phyloP scores from a whole-genome alignment of 35 echinoderm and acorn worm species.

The Ophiothrix spiculata region DNA sequence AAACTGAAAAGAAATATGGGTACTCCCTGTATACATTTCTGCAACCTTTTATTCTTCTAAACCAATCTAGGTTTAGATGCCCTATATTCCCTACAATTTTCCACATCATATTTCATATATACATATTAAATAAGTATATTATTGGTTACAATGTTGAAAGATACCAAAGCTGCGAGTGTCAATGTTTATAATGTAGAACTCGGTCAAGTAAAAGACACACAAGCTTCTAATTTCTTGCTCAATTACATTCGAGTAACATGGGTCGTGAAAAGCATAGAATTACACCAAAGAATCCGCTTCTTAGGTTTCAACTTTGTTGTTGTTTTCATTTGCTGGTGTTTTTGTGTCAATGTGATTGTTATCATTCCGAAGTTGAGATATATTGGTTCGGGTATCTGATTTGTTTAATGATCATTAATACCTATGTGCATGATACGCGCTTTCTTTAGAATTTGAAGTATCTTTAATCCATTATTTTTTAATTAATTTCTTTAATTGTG shows the following conservation, averaged over 20 bases:
- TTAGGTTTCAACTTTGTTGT: too few species aligned
- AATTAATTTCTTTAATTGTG: too few species aligned
- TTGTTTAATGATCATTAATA: too few species aligned
- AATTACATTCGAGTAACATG: not conserved
- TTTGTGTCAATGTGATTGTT: not conserved
- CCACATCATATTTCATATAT: not conserved
- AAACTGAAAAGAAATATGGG: not conserved
- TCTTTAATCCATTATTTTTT: too few species aligned
- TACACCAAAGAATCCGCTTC: not conserved
- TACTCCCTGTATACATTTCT: not conserved
- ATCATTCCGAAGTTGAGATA: not conserved
- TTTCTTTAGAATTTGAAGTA: too few species aligned
- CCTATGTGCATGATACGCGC: too few species aligned
- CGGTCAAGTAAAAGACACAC: not conserved
- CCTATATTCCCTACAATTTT: not conserved
- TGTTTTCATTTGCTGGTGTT: not conserved
- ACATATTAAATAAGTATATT: too few species aligned
- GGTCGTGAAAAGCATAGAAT: conserved; percentile 3
- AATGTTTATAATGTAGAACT: not conserved
- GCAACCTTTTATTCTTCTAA: not conserved
- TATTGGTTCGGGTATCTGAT: too few species aligned
- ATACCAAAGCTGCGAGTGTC: not conserved
- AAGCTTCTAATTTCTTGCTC: not conserved
- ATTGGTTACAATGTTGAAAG: too few species aligned
- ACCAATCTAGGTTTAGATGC: not conserved